These are phyloP conservation scores for Calcarius lapponicus DNA, from an alignment of 2,797 vertebrate genomes.

Conservation along the genomic window DNA sequence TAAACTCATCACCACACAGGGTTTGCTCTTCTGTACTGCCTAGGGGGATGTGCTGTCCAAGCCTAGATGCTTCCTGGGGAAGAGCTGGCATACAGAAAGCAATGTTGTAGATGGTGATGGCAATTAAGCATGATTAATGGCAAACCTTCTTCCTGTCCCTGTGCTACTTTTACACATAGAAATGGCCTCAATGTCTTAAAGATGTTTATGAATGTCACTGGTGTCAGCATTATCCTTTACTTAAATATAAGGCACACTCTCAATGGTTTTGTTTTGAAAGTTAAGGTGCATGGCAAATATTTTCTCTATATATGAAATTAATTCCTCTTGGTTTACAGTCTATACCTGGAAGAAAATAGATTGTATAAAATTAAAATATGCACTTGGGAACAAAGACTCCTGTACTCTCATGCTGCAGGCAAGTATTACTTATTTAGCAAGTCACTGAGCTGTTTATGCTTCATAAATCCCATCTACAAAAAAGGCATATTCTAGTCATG, in stretches of 20 bases:
- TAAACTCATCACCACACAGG: background rate
- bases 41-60: background rate
- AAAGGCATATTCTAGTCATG: background rate
- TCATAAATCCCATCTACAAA: background rate
- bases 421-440: background rate
- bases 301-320: background rate
- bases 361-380: background rate
- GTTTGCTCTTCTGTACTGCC: background rate
- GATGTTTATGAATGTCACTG: background rate
- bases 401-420: background rate
- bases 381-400: background rate
- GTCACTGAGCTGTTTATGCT: background rate
- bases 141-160: background rate
- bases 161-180: background rate
- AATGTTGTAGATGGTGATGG: background rate
- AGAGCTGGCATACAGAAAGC: background rate
- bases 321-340: background rate
- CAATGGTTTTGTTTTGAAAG: background rate
- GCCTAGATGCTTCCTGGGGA: background rate
- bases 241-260: background rate
- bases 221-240: background rate
- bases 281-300: background rate
- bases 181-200: background rate
- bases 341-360: background rate
- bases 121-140: background rate